These are phyloP conservation scores for Himalopsyche phryganea DNA, from an alignment of 1,140 invertebrate genomes.

Conservation along the genomic window DNA sequence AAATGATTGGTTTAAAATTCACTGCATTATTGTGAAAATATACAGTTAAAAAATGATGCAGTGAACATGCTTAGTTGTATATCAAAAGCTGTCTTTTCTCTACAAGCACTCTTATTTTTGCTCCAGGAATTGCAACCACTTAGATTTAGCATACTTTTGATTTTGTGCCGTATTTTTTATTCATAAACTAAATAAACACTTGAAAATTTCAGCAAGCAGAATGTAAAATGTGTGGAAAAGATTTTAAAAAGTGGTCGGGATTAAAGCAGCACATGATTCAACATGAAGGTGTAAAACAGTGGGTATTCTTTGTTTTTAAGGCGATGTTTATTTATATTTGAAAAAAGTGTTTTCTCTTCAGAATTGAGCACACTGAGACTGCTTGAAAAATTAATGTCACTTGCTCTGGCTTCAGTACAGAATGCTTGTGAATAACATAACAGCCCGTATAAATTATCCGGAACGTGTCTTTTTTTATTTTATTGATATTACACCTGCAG, in stretches of 20 bases:
- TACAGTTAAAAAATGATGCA: no score
- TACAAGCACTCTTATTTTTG: no score
- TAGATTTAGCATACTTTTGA: no score
- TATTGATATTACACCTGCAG: no score
- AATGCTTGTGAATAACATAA: neutral
- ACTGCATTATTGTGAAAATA: no score
- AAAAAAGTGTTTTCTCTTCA: neutral
- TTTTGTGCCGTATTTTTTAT: no score
- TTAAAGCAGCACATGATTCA: conserved; percentile 27
- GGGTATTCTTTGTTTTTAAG: neutral
- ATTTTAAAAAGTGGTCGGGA: conserved; percentile 27
- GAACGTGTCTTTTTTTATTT: neutral
- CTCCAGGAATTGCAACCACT: no score
- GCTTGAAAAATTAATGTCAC: neutral
- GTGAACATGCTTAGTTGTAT: no score
- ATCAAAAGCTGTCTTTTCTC: no score
- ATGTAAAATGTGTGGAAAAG: conserved; percentile 27
- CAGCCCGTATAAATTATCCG: neutral
- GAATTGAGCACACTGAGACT: neutral
- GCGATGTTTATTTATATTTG: neutral
- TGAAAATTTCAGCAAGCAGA: conserved; percentile 25
- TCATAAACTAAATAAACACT: no score
- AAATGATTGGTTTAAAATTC: no score
- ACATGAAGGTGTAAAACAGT: conserved; percentile 24
- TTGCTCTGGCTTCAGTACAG: neutral